These are phyloP conservation scores for Orthonychiurus folsomi DNA, from an alignment of 2,888 invertebrate species.

Conservation along the genomic window DNA sequence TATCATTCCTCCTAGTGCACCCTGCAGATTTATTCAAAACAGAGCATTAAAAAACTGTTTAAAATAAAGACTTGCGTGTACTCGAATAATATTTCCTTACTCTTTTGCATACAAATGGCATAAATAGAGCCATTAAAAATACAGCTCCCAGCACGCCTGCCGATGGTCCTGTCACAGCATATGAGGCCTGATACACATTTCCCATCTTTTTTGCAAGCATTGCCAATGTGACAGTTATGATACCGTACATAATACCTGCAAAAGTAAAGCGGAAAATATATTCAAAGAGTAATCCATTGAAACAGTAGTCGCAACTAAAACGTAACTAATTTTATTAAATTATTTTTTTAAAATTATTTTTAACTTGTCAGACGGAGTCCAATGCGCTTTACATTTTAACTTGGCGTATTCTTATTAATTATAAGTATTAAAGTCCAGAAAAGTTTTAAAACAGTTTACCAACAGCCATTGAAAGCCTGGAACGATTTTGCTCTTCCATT, in stretches of 20 bases:
- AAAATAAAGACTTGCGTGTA: too few species aligned
- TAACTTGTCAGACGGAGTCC: slow-evolving; percentile 7
- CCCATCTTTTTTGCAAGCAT: slow-evolving; percentile 28
- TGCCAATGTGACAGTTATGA: slow-evolving; percentile 21
- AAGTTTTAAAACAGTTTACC: too few species aligned
- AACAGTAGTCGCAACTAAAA: neutral
- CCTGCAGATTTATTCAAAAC: slow-evolving; percentile 16
- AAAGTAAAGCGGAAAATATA: slow-evolving; percentile 1
- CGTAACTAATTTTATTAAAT: neutral
- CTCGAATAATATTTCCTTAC: too few species aligned
- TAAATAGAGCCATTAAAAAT: slow-evolving; percentile 32
- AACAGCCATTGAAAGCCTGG: neutral
- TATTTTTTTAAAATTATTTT: neutral
- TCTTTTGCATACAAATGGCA: slow-evolving; percentile 37
- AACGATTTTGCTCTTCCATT: slow-evolving; percentile 14
- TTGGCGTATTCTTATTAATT: too few species aligned
- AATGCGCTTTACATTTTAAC: slow-evolving; percentile 10
- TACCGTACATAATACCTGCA: slow-evolving; percentile 25
- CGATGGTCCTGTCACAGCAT: slow-evolving; percentile 18
- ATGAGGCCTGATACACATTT: slow-evolving; percentile 19
- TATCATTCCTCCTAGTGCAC: slow-evolving; percentile 27
- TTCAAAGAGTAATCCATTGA: neutral
- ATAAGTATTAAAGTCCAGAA: too few species aligned
- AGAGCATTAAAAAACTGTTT: neutral
- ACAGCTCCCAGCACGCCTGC: slow-evolving; percentile 28